A percentile compares a stretch with the other conserved stretches of the same genome.
Evolutionary conservation across 2,797 vertebrate species (phyloP).

Genomic region (Darevskia nairensis): DNA sequence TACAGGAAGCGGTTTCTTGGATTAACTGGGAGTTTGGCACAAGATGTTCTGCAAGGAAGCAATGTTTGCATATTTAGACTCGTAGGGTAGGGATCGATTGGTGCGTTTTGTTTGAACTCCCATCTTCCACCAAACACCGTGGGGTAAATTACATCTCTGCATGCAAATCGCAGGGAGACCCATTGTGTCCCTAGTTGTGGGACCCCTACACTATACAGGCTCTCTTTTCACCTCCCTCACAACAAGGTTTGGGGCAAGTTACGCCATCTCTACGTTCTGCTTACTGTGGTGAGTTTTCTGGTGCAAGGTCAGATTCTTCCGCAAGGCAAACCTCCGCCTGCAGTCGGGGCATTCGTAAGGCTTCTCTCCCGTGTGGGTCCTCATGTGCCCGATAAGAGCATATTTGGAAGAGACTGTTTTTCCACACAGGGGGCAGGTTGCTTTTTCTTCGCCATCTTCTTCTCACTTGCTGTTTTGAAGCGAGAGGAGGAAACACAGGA

Average conservation of each 20-base stretch:
- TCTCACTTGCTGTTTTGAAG: background rate
- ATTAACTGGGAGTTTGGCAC: background rate
- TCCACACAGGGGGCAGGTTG: background rate
- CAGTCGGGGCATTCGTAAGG: background rate
- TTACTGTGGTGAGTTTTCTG: background rate
- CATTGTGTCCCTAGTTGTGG: background rate
- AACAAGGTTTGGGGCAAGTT: too few species aligned
- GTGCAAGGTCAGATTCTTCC: conserved; percentile 1
- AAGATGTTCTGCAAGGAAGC: background rate
- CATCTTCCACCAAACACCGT: background rate
- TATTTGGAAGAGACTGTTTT: conserved; percentile 7
- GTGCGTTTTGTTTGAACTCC: too few species aligned
- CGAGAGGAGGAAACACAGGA: background rate
- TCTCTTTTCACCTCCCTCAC: background rate
- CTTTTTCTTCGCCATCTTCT: background rate
- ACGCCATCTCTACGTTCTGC: background rate
- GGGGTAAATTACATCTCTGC: too few species aligned
- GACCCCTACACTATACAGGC: background rate
- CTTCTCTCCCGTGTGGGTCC: conserved; percentile 1
- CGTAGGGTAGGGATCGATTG: too few species aligned
- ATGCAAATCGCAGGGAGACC: background rate
- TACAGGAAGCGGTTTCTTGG: background rate
- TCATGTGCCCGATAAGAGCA: background rate
- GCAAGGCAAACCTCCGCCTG: background rate
- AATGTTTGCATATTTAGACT: background rate